Evolutionary conservation across 2,797 vertebrate genomes (phyloP).

Genomic region (Bovichtus variegatus): DNA sequence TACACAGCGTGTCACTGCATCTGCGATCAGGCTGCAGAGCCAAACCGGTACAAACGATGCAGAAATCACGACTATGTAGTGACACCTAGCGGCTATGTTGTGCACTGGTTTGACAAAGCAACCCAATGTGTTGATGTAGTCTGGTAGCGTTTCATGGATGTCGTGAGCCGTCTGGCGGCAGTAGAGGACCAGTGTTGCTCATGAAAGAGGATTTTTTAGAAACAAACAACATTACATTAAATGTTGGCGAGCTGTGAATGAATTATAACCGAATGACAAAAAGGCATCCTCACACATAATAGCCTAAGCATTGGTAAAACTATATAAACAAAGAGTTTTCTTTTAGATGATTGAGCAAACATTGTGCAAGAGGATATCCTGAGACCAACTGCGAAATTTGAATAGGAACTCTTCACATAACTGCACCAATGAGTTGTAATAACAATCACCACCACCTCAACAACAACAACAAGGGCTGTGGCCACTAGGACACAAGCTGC

Average conservation of each 20-base stretch:
- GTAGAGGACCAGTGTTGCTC: conserved; percentile 8
- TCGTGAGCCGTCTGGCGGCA: conserved; percentile 2
- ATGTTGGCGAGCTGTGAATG: not conserved
- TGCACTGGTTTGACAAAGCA: not conserved
- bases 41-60: not conserved
- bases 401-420: not conserved
- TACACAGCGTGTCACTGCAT: not conserved
- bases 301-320: not conserved
- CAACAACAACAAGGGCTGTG: not conserved
- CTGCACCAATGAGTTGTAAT: not conserved
- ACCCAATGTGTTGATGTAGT: not conserved
- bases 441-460: not conserved
- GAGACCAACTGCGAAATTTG: not conserved
- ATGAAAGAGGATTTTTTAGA: not conserved
- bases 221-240: not conserved
- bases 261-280: not conserved
- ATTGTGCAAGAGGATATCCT: not conserved
- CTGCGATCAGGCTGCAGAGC: not conserved
- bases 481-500: not conserved
- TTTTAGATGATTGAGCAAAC: not conserved
- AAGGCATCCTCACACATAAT: not conserved
- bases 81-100: conserved; percentile 51
- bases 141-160: not conserved
- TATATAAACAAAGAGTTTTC: not conserved
- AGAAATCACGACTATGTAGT: not conserved